Evolutionary conservation across 1,140 invertebrate genomes (phyloP).

Genomic region (Solenopsis invicta): DNA sequence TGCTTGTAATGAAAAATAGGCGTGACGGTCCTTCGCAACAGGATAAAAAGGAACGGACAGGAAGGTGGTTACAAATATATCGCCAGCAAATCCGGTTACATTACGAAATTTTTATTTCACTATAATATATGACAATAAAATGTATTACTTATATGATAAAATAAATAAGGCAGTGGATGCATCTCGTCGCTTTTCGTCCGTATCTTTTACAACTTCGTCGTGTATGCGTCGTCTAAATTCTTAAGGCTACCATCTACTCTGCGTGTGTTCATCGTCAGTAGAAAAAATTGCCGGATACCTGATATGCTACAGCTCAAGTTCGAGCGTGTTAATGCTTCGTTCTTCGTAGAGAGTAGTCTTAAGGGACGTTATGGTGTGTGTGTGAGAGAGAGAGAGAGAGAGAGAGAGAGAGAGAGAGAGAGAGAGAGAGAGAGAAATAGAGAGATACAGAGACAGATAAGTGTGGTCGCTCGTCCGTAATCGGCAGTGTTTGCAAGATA

Average conservation of each 20-base stretch:
- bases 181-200: conserved; percentile 72
- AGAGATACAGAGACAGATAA: conserved; percentile 52
- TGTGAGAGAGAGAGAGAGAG: background rate
- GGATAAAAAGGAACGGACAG: background rate
- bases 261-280: conserved; percentile 16
- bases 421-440: background rate
- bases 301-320: conserved; percentile 23
- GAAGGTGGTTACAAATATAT: conserved; percentile 31
- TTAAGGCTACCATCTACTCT: conserved; percentile 65
- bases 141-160: conserved; percentile 82
- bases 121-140: conserved; percentile 82
- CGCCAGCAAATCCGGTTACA: conserved; percentile 38
- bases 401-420: background rate
- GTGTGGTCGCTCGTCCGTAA: conserved; percentile 63
- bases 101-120: conserved; percentile 82
- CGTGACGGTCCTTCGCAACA: background rate
- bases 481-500: conserved; percentile 71
- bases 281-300: conserved; percentile 42
- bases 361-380: conserved; percentile 12
- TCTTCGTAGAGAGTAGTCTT: conserved; percentile 63
- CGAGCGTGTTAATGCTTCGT: conserved; percentile 32
- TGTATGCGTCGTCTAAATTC: conserved; percentile 51
- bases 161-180: conserved; percentile 86
- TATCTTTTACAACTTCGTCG: conserved; percentile 66
- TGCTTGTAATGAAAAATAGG: too few species aligned